Evolutionary conservation across 2,797 vertebrate species (phyloP), one percentile per base, ranked within the genome.

Genomic region (Gymnothorax reevesii): DNA sequence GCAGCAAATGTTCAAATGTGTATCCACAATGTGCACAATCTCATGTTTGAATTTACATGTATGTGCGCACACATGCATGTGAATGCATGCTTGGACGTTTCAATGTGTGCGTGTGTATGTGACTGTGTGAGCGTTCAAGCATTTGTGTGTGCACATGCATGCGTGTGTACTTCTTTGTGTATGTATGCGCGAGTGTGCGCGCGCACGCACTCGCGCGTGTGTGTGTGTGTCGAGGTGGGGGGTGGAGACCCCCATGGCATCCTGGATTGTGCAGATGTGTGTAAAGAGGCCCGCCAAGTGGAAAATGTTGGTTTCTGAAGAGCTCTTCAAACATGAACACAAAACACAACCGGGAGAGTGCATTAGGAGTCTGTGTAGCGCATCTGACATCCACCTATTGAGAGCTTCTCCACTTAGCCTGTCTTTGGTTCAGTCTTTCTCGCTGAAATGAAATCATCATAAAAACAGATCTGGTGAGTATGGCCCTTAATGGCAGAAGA

Each of bases 271-370:
- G 88, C 83, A 85, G 85, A 55, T 83, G 83, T 86, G 87, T 86
- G 87, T 91, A 88, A 88, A 91, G 88, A 88, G 88, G 84, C 88
- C 91, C 86, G 85, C 87, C 86, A 91, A 93, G 90, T 93, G 91
- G 93, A 92, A 92, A 91, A 91, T 90, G 88, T 92, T 92, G 92
- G 90, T 86, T 88, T 88, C 85, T 90, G 86, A 90, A 92, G 88
- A 86, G 88, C 89, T 86, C 87, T 91, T 88, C 85, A 89, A 86
- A 90, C 88, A 91, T 89, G 89, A 89, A 87, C 89, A 87, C 85
- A 88, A 89, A 90, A 90, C 82, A 87, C 87, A 87, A 83, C 66
- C 73, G 60, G 83, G 80, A 90, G 86, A 87, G 90, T 89, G 84
- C 86, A 89, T 91, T 84, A 89, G 86, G 88, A 89, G 77, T 17